phyloP scores from a whole-genome alignment of 2,797 vertebrate species.

The Thaleichthys pacificus region DNA sequence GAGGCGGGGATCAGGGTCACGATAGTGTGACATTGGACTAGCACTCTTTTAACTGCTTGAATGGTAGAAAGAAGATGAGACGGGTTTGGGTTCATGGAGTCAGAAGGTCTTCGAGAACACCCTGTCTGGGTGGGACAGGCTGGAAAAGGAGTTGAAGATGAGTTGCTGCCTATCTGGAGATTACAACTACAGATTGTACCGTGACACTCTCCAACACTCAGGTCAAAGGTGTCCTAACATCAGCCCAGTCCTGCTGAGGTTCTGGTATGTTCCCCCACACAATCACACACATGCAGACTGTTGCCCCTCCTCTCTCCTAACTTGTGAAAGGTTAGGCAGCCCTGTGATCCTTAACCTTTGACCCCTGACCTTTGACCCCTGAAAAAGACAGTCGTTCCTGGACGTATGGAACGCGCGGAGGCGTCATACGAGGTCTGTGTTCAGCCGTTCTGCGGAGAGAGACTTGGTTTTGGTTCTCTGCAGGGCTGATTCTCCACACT shows the following conservation, averaged over 20 bases:
- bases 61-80: background rate
- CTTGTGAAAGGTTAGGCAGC: background rate
- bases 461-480: constrained; percentile 14
- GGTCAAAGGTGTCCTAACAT: background rate
- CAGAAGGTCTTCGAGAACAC: background rate
- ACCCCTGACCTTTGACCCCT: background rate
- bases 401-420: background rate
- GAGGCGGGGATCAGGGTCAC: background rate
- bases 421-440: background rate
- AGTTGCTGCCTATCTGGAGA: no score
- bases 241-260: background rate
- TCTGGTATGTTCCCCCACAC: background rate
- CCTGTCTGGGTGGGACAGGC: no score
- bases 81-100: background rate
- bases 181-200: background rate
- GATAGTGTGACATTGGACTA: background rate
- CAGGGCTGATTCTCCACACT: constrained; percentile 61
- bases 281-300: constrained; percentile 21
- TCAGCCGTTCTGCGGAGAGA: background rate
- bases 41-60: no score
- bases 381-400: background rate
- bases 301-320: background rate
- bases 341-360: background rate
- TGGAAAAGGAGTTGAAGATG: no score
- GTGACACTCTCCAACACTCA: constrained; percentile 3